Conservation (phyloP, 2,113 vertebrate species). For the Nyctibius bracteatus region DNA sequence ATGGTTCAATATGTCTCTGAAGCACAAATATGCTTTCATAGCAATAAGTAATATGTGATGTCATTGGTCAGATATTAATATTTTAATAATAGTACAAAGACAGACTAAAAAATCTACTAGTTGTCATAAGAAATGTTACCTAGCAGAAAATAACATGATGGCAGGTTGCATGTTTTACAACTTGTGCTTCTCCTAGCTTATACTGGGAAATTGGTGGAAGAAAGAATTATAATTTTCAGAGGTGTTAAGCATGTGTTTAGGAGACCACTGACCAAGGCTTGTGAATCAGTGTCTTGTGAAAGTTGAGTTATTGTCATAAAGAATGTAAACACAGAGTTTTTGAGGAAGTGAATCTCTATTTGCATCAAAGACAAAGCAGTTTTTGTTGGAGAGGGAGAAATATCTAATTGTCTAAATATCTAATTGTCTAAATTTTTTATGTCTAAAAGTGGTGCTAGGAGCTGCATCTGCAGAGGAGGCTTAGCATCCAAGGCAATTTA, state of each 20-base stretch:
- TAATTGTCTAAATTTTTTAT: not conserved
- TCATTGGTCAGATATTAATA: not conserved
- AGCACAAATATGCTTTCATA: not conserved
- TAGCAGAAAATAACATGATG: not conserved
- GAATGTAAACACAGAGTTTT: not conserved
- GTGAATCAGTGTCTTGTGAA: not conserved
- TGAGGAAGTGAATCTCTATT: not conserved
- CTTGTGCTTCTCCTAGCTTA: not conserved
- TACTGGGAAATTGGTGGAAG: not conserved
- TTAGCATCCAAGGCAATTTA: not conserved
- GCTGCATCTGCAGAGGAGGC: not conserved
- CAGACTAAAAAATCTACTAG: not conserved
- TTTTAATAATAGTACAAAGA: not conserved
- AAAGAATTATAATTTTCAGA: not conserved
- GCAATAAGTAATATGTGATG: not conserved
- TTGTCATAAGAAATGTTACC: not conserved
- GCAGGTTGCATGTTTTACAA: not conserved
- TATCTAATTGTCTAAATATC: not conserved
- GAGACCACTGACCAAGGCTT: not conserved
- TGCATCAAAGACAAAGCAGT: not conserved
- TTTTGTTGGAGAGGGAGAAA: not conserved
- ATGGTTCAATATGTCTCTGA: not conserved
- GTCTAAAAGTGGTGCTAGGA: not conserved
- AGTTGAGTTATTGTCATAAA: not conserved
- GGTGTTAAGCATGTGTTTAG: not conserved